These are phyloP conservation scores for Amblyopsis rosae DNA, from an alignment of 2,113 vertebrate species.

Conservation along the genomic window DNA sequence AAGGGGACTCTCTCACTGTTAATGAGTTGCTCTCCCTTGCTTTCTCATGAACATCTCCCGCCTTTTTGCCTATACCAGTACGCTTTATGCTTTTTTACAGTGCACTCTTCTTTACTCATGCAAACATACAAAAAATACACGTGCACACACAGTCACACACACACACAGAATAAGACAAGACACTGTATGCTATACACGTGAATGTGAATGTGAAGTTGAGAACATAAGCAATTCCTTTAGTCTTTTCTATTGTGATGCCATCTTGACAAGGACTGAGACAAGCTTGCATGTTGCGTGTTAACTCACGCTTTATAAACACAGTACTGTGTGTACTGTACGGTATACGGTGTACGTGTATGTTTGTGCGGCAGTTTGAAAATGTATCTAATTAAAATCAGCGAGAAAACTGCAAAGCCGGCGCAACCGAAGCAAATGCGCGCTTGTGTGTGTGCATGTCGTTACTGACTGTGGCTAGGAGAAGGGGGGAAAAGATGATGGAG, in stretches of 20 bases:
- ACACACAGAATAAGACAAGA: background rate
- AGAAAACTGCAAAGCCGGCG: slow-evolving; percentile 68
- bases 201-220: no score
- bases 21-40: slow-evolving; percentile 5
- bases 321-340: background rate
- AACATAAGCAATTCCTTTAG: no score
- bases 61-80: background rate
- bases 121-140: background rate
- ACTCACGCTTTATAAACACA: slow-evolving; percentile 25
- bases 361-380: slow-evolving; percentile 57
- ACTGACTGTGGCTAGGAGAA: slow-evolving; percentile 56
- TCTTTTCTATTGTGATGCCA: slow-evolving; percentile 4
- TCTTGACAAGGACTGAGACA: slow-evolving; percentile 32
- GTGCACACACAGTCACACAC: slow-evolving; percentile 6
- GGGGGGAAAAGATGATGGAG: slow-evolving; percentile 40
- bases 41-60: slow-evolving; percentile 9
- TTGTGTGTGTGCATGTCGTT: slow-evolving; percentile 65
- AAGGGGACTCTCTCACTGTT: slow-evolving; percentile 30
- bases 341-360: slow-evolving; percentile 22
- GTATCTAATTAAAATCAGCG: slow-evolving; percentile 69
- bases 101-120: slow-evolving; percentile 5
- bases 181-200: slow-evolving; percentile 5
- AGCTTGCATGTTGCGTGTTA: slow-evolving; percentile 31
- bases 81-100: background rate
- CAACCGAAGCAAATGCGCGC: slow-evolving; percentile 41